Evolutionary conservation across 2,888 invertebrate genomes (phyloP), one percentile per base, ranked within the genome.

Genomic region (Electrophaes corylata): DNA sequence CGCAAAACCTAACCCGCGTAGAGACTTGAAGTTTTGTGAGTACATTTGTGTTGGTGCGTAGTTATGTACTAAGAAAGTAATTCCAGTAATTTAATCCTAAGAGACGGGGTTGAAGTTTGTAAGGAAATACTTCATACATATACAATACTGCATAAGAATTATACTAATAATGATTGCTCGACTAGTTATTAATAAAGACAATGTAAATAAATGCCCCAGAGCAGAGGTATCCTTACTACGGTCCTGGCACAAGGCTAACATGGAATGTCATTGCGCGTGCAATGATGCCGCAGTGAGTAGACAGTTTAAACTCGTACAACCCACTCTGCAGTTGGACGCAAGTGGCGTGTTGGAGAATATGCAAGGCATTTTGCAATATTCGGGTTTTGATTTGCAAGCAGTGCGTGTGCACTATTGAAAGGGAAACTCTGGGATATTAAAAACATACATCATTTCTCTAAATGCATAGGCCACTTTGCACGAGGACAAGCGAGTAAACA

Each of bases 221-320:
- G 16, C 14, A 12, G 16, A 12, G 6, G 37, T 37, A 37, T 37
- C 16, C 37, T 37, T 4, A n/a, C 6, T 4, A 4, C 19, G n/a
- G 23, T 23, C 37, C 37, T 48, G 37, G 23, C 23, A 4, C 5
- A 31, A 45, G 45, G 45, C 35, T 48, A 16, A 16, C 48, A 37
- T 37, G 26, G 33, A 11, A 23, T 26, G 33, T 43, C 23, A 18
- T 14, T 44, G 43, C 47, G 14, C 41, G 41, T 51, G 43, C 51
- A 51, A 35, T 43, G 51, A 44, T 23, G 51, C 26, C 26, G 39
- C 48, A 43, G 41, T 44, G 51, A 51, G 43, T 45, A 19, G 37
- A 16, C 52, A 44, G 44, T 44, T 44, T 35, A 31, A 47, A 26
- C 48, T 48, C 37, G 39, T 16, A 39, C 19, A 48, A 39, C 39